Conservation (phyloP, 2,113 vertebrate species). For the Oceanodroma tethys region DNA sequence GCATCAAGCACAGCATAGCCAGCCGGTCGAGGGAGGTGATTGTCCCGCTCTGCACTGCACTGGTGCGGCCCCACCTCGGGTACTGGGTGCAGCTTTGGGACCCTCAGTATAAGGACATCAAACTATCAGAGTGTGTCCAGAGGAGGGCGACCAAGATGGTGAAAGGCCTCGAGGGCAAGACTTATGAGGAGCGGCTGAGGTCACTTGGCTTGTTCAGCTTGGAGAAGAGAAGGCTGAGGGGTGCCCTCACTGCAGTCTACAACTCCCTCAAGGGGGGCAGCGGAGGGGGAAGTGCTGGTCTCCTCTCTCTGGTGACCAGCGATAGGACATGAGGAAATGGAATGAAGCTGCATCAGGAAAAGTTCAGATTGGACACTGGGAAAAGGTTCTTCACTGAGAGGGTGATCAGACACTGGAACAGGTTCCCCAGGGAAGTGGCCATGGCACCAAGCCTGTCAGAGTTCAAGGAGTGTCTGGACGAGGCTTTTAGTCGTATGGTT, state of each 20-base stretch:
- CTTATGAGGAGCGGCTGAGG: not conserved
- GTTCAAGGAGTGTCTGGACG: not conserved
- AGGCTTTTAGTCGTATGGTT: not conserved
- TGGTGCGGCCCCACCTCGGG: not conserved
- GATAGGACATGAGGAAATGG: not conserved
- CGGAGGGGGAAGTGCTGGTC: not conserved
- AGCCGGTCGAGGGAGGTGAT: not conserved
- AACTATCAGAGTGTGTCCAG: not conserved
- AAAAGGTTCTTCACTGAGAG: not conserved
- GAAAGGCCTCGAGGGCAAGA: not conserved
- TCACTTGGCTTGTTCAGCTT: too few relatives aligned
- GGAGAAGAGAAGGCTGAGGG: too few relatives aligned
- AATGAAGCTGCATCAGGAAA: not conserved
- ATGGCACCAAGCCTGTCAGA: not conserved
- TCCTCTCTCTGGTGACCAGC: not conserved
- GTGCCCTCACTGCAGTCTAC: too few relatives aligned
- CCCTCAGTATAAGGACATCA: not conserved
- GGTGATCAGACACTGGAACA: not conserved
- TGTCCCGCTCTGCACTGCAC: not conserved
- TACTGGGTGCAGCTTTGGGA: not conserved
- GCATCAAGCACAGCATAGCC: not conserved
- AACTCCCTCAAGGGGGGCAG: too few relatives aligned
- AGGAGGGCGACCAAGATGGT: not conserved
- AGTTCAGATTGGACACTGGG: not conserved
- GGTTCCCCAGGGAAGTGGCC: not conserved